A percentile compares a stretch with the other conserved stretches of the same genome.
Conservation (phyloP, 1,140 invertebrate genomes). For the Drosophila yakuba region DNA sequence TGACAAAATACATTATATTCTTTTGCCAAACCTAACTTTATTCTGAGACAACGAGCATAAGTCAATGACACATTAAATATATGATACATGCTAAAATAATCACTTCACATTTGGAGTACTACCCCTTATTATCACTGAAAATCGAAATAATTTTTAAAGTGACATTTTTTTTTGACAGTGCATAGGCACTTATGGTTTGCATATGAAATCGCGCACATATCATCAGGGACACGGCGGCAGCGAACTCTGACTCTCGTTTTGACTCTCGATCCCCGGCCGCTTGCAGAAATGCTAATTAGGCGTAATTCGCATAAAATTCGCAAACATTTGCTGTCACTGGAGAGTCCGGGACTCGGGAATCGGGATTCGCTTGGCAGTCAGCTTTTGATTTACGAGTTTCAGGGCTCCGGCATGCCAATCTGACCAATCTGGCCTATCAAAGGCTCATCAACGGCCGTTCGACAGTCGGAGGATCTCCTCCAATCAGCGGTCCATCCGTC, state of each 20-base stretch:
- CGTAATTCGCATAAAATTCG: constrained; percentile 83
- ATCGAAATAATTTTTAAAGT: not conserved
- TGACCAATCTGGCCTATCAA: constrained; percentile 56
- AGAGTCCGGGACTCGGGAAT: constrained; percentile 8
- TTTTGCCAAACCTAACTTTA: too few species aligned
- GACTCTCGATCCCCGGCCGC: constrained; percentile 34
- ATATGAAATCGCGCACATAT: constrained; percentile 78
- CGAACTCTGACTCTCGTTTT: constrained; percentile 17
- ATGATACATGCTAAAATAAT: too few species aligned
- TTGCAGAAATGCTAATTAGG: constrained; percentile 80
- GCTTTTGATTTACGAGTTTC: constrained; percentile 71
- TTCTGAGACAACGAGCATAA: too few species aligned
- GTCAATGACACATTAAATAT: too few species aligned
- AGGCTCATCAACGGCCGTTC: constrained; percentile 50
- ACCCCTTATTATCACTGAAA: not conserved
- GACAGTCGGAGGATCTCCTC: constrained; percentile 5
- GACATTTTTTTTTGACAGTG: not conserved
- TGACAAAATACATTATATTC: too few species aligned
- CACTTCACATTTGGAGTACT: too few species aligned
- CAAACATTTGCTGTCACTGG: constrained; percentile 74
- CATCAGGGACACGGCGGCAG: constrained; percentile 34
- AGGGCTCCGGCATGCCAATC: constrained; percentile 5
- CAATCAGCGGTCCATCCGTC: constrained; percentile 73
- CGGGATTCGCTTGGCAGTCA: constrained; percentile 17
- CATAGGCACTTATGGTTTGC: constrained; percentile 71